A percentile compares a stretch with the other conserved stretches of the same genome.
Conservation (phyloP, 2,888 invertebrate genomes). For the Cantharis rustica region DNA sequence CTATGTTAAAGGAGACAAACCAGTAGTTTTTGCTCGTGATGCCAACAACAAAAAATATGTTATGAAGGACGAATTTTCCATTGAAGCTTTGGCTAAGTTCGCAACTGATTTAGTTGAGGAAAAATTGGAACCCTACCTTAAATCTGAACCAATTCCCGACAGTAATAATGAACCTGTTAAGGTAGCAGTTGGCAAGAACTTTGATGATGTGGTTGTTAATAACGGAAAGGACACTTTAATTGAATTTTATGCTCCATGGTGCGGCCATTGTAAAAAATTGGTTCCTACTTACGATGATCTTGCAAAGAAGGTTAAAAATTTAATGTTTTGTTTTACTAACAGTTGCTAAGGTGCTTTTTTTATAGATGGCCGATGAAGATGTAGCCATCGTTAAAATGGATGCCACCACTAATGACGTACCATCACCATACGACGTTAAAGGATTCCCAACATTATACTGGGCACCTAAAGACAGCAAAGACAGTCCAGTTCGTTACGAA, state of each 20-base stretch:
- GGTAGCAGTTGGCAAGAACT: constrained; percentile 95
- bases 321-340: neutral
- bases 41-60: constrained; percentile 86
- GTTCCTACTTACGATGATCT: constrained; percentile 93
- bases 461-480: constrained; percentile 82
- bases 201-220: constrained; percentile 90
- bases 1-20: constrained; percentile 86
- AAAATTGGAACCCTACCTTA: constrained; percentile 88
- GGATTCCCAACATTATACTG: constrained; percentile 99
- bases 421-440: constrained; percentile 84
- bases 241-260: constrained; percentile 99
- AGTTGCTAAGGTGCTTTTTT: neutral
- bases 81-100: constrained; percentile 85
- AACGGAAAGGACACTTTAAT: constrained; percentile 91
- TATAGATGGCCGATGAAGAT: constrained; percentile 79
- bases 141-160: constrained; percentile 92
- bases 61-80: constrained; percentile 89
- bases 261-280: constrained; percentile 97
- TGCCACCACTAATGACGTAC: constrained; percentile 98
- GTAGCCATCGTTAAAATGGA: constrained; percentile 97
- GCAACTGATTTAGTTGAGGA: constrained; percentile 80
- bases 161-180: constrained; percentile 81
- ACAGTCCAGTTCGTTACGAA: constrained; percentile 80
- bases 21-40: constrained; percentile 83
- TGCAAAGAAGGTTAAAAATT: constrained; percentile 72